Percentiles rank a stretch among this genome's conserved stretches.
phyloP scores from a whole-genome alignment of 2,113 vertebrate species.

The Dicentrarchus labrax region DNA sequence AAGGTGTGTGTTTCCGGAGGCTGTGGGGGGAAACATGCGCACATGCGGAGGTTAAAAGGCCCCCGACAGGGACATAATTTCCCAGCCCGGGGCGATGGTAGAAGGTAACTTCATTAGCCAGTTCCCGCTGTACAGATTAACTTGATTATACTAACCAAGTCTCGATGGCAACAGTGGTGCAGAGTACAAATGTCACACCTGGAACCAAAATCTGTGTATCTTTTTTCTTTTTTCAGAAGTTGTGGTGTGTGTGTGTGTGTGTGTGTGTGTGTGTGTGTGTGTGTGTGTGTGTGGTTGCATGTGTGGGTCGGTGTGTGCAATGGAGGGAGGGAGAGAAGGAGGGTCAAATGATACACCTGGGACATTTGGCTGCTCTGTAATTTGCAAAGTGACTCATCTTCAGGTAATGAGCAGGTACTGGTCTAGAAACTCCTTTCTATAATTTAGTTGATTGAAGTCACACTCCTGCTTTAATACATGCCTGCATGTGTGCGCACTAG shows the following conservation, averaged over 20 bases:
- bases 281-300: slow-evolving; percentile 1
- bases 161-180: slow-evolving; percentile 51
- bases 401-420: slow-evolving; percentile 74
- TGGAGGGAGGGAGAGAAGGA: slow-evolving; percentile 15
- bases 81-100: slow-evolving; percentile 61
- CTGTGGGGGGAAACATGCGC: slow-evolving; percentile 51
- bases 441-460: slow-evolving; percentile 61
- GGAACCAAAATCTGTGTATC: slow-evolving; percentile 21
- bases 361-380: slow-evolving; percentile 72
- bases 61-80: slow-evolving; percentile 74
- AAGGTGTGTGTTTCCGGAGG: slow-evolving; percentile 70
- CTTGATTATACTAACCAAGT: slow-evolving; percentile 79
- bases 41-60: slow-evolving; percentile 72
- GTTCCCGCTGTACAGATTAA: slow-evolving; percentile 76
- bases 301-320: slow-evolving; percentile 25
- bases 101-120: slow-evolving; percentile 80
- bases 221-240: neutral
- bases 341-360: slow-evolving; percentile 65
- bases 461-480: slow-evolving; percentile 30
- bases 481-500: neutral
- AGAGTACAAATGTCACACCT: slow-evolving; percentile 64
- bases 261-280: slow-evolving; percentile 17
- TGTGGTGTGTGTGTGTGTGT: neutral
- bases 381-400: slow-evolving; percentile 71
- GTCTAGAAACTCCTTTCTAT: slow-evolving; percentile 51